Conservation (phyloP, 2,797 vertebrate species). For the Danio tinwini region DNA sequence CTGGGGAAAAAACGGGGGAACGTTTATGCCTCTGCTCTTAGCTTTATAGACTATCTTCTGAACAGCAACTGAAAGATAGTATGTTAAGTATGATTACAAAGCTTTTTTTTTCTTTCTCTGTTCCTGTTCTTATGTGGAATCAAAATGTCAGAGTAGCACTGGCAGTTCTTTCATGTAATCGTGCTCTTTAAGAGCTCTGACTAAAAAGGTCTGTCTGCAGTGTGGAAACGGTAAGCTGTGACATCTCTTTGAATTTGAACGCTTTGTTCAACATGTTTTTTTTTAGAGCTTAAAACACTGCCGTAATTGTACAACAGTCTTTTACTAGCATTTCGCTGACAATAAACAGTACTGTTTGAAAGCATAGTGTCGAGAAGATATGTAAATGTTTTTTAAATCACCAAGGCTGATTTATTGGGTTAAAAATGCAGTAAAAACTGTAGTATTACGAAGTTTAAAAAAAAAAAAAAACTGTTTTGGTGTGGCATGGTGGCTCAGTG, state of each 20-base stretch:
- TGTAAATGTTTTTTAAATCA: background rate
- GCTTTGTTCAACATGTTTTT: constrained; percentile 7
- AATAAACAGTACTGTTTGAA: background rate
- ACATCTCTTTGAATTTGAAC: constrained; percentile 38
- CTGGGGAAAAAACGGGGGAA: background rate
- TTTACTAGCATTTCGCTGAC: background rate
- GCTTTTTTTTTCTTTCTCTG: background rate
- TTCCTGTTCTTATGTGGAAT: background rate
- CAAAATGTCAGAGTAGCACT: constrained; percentile 22
- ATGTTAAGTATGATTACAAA: background rate
- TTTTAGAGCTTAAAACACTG: constrained; percentile 19
- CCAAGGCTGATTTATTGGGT: background rate
- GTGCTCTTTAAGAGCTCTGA: background rate
- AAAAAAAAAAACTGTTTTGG: too few relatives aligned
- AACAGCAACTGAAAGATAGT: constrained; percentile 3
- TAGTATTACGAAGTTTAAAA: too few relatives aligned
- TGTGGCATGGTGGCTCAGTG: too few relatives aligned
- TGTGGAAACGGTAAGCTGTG: constrained; percentile 2
- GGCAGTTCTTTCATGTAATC: constrained; percentile 34
- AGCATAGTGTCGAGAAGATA: background rate
- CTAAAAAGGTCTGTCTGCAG: constrained; percentile 3
- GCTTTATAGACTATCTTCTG: constrained; percentile 10
- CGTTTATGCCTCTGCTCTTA: constrained; percentile 10
- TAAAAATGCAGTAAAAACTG: background rate
- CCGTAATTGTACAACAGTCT: background rate